phyloP scores from a whole-genome alignment of 2,797 vertebrate species.

The Enteromius trimaculatus region DNA sequence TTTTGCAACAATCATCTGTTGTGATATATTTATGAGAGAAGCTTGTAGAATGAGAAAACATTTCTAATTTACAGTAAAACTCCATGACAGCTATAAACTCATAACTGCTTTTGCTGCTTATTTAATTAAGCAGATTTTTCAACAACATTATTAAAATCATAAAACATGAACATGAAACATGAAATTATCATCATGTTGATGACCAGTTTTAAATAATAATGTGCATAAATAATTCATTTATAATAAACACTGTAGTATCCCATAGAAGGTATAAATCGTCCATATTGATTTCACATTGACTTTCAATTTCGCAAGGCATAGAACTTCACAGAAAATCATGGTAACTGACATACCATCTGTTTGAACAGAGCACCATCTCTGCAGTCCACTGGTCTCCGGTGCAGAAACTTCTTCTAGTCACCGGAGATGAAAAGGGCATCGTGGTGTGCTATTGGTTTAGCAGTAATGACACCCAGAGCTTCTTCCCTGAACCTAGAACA shows the following conservation, averaged over 20 bases:
- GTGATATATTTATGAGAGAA: no score
- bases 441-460: conserved; percentile 90
- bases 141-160: background rate
- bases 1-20: no score
- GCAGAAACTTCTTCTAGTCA: conserved; percentile 90
- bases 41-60: no score
- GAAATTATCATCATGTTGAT: background rate
- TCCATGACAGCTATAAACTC: no score
- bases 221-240: background rate
- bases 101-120: no score
- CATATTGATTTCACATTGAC: no score
- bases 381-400: conserved; percentile 92
- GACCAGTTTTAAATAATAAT: background rate
- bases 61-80: no score
- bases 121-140: no score
- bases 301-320: no score
- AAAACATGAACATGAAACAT: no score
- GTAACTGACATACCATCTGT: background rate
- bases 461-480: conserved; percentile 86
- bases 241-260: no score
- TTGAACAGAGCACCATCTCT: conserved; percentile 79
- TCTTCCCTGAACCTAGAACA: conserved; percentile 90
- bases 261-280: no score
- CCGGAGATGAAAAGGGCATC: conserved; percentile 92
- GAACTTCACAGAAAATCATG: background rate